Evolutionary conservation across 1,140 invertebrate genomes (phyloP), one percentile per base, ranked within the genome.

Genomic region (Kradibia gibbosae): DNA sequence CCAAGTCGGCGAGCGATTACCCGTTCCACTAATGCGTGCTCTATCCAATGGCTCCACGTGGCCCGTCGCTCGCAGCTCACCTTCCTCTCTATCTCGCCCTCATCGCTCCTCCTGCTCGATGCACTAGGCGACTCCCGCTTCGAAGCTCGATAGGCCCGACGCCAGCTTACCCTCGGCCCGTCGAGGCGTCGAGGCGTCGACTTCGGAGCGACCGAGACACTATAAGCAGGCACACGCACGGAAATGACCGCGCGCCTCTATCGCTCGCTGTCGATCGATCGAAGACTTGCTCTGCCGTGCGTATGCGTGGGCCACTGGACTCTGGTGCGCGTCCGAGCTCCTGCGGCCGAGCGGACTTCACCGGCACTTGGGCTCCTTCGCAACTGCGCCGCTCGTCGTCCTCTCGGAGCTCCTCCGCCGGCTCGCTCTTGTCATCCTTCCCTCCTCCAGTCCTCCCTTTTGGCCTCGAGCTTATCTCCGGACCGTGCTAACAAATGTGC

Each of bases 11-110:
- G 31, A 45, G 3, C 42, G 42, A 25, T 57, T 48, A 62, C 50
- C 39, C 48, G 53, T 62, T 62, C 70, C 17, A 55, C 50, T 78
- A 45, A 62, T 28, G 28, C 53, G 36, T 71, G 13, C 28, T 71
- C n/a, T 53, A 79, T 45, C 45, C 2, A 70, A 79, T 11, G 20
- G 22, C 78, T 57, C 77, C 78, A 72, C 78, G 77, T 78, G 77
- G 77, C 50, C n/a, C 28, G 28, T 25, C 34, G 53, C 17, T 57
- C 70, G 10, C 13, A 42, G 11, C 34, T 45, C 25, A 31, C 15
- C 45, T 22, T 28, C 17, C 25, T 39, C 45, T 13, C 34, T 57
- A 31, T 57, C 50, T 79, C 3, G 17, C 15, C 13, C n/a, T 71
- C 28, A 11, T 39, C 7, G 8, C 22, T 20, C 45, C 31, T 15